phyloP scores from a whole-genome alignment of 1,140 invertebrate genomes.

The Babylonia areolata region DNA sequence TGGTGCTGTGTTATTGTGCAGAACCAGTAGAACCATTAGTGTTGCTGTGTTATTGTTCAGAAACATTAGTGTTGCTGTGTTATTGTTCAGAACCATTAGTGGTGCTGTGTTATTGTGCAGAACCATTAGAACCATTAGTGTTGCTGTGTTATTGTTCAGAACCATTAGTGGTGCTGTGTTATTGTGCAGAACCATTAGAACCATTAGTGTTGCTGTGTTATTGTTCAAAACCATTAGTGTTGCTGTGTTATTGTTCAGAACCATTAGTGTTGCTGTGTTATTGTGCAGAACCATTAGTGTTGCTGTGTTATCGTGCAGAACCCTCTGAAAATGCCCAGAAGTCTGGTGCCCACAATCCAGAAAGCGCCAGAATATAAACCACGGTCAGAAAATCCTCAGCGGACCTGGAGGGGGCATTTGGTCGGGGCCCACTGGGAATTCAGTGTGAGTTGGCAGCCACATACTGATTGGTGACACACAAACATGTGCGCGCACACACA shows the following conservation, averaged over 20 bases:
- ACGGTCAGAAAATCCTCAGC: conserved; percentile 55
- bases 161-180: conserved; percentile 48
- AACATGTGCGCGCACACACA: too few species aligned
- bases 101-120: conserved; percentile 50
- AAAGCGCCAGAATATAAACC: conserved; percentile 52
- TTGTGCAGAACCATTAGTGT: conserved; percentile 64
- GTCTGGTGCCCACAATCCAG: conserved; percentile 59
- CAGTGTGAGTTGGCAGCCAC: too few species aligned
- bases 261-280: conserved; percentile 36
- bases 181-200: conserved; percentile 63
- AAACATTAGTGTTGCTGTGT: conserved; percentile 54
- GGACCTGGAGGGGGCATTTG: conserved; percentile 66
- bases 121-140: conserved; percentile 64
- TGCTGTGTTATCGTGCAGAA: conserved; percentile 57
- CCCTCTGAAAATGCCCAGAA: conserved; percentile 55
- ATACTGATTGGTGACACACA: too few species aligned
- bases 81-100: conserved; percentile 61
- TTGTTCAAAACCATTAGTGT: conserved; percentile 63
- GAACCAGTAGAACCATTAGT: too few species aligned
- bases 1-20: conserved; percentile 47
- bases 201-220: conserved; percentile 31
- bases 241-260: conserved; percentile 57
- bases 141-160: conserved; percentile 54
- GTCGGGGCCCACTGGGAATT: conserved; percentile 48
- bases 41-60: conserved; percentile 49